Evolutionary conservation across 2,888 invertebrate genomes (phyloP).

Genomic region (Spicauda simplicius): DNA sequence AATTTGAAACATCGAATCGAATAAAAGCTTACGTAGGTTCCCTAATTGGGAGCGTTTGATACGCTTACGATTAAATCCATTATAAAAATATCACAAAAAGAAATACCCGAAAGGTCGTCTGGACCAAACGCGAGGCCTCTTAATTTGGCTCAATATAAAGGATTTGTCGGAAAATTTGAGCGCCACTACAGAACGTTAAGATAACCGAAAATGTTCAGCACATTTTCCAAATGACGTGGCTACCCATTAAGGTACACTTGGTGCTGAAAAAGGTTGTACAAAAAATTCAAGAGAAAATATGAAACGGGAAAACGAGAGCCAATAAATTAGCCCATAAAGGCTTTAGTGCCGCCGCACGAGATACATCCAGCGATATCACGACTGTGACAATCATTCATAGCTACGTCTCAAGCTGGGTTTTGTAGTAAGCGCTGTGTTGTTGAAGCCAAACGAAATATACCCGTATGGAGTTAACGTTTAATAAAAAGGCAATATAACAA

Average conservation of each 20-base stretch:
- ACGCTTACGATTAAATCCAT: constrained; percentile 7
- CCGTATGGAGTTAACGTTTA: background rate
- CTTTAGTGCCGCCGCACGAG: constrained; percentile 4
- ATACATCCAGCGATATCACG: constrained; percentile 7
- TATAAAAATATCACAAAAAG: constrained; percentile 13
- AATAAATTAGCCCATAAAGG: constrained; percentile 28
- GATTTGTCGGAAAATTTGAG: constrained; percentile 29
- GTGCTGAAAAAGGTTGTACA: constrained; percentile 24
- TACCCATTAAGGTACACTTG: constrained; percentile 31
- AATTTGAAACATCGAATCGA: background rate
- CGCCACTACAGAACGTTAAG: constrained; percentile 12
- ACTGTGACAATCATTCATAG: background rate
- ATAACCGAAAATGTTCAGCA: constrained; percentile 39
- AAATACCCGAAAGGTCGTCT: constrained; percentile 20
- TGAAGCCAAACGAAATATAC: background rate
- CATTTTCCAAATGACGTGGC: constrained; percentile 35
- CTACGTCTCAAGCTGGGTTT: background rate
- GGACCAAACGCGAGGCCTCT: constrained; percentile 14
- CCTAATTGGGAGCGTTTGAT: constrained; percentile 5
- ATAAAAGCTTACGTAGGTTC: background rate
- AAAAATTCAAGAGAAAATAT: constrained; percentile 29
- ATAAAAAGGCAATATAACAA: background rate
- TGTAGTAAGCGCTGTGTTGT: background rate
- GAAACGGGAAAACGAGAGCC: constrained; percentile 17
- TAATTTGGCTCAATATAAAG: constrained; percentile 30